These are phyloP conservation scores for Plodia interpunctella DNA, from an alignment of 1,140 invertebrate species.

Conservation along the genomic window DNA sequence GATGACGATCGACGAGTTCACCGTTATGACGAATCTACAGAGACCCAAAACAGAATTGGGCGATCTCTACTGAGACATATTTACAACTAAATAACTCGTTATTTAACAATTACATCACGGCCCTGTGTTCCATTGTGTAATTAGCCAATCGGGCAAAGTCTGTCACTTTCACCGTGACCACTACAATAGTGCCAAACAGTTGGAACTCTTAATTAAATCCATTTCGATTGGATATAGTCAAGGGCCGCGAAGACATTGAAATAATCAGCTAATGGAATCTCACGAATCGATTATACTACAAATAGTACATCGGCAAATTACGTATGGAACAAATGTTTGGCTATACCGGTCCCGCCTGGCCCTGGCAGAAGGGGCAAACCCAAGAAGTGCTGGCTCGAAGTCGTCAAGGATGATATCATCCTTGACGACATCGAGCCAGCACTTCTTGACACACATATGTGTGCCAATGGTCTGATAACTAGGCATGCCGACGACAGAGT, in stretches of 20 bases:
- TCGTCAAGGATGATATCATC: no score
- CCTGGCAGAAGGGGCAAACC: no score
- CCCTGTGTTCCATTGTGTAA: constrained; percentile 6
- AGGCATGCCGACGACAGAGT: no score
- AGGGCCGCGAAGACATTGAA: not conserved
- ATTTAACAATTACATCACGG: constrained; percentile 4
- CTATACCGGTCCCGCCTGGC: no score
- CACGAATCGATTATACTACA: not conserved
- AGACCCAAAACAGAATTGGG: not conserved
- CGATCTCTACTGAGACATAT: not conserved
- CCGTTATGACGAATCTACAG: no score
- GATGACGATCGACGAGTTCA: no score
- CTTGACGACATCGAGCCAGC: no score
- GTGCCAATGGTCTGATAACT: no score
- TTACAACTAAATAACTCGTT: not conserved
- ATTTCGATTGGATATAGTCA: not conserved
- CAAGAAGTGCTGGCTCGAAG: no score
- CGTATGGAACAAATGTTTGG: no score
- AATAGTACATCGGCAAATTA: not conserved
- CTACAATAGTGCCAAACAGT: not conserved
- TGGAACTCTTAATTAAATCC: not conserved
- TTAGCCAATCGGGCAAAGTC: constrained; percentile 8
- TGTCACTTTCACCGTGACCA: constrained; percentile 1
- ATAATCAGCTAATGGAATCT: not conserved
- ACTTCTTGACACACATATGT: no score